Conservation (phyloP, 2,113 vertebrate genomes). For the Typhlomys cinereus region DNA sequence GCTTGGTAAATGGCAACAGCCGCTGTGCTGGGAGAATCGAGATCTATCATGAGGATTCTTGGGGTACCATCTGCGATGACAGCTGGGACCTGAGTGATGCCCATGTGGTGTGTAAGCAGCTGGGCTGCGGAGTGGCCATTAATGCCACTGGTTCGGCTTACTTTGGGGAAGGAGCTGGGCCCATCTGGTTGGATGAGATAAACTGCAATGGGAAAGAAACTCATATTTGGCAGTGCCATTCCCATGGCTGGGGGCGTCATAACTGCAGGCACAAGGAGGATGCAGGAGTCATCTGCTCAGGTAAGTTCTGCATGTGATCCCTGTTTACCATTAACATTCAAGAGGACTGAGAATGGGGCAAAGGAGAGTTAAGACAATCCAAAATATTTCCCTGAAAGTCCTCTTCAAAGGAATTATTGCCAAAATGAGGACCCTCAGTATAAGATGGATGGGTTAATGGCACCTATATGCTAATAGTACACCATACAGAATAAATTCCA, state of each 20-base stretch:
- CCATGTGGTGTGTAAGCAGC: conserved; percentile 83
- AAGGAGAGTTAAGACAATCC: not conserved
- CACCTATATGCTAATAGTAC: not conserved
- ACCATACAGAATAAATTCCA: not conserved
- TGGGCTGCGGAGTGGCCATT: conserved; percentile 84
- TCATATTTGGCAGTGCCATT: conserved; percentile 81
- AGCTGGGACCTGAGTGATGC: conserved; percentile 84
- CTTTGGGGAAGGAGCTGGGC: conserved; percentile 81
- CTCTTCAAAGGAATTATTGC: not conserved
- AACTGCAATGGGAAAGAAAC: conserved; percentile 82
- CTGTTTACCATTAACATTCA: fast-evolving
- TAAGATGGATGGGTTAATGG: not conserved
- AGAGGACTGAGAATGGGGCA: not conserved
- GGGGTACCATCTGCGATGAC: conserved; percentile 86
- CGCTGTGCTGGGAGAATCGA: conserved; percentile 85
- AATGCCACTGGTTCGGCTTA: conserved; percentile 77
- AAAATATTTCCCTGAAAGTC: not conserved
- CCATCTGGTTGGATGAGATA: conserved; percentile 83
- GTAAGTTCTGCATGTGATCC: conserved; percentile 35
- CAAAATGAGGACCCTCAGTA: not conserved
- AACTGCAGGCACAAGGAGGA: conserved; percentile 82
- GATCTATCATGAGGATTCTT: conserved; percentile 79
- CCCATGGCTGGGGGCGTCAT: conserved; percentile 76
- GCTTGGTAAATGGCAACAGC: conserved; percentile 77
- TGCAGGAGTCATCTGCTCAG: conserved; percentile 78